Evolutionary conservation across 2,113 vertebrate species (phyloP), one percentile per base, ranked within the genome.

Genomic region (Sigmodon hispidus): DNA sequence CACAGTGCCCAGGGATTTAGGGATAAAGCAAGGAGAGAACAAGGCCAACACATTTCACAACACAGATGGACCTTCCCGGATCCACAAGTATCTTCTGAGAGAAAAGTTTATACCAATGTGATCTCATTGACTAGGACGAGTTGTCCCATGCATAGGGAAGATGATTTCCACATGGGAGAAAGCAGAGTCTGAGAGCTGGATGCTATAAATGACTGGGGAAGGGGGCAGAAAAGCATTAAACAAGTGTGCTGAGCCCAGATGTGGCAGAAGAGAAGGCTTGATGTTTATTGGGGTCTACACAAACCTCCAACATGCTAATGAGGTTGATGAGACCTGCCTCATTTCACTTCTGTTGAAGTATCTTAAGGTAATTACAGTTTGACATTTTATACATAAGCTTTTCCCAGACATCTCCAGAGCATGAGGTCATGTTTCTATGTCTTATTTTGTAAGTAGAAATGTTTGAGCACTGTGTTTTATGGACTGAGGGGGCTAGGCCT

Each of bases 11-110:
- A 48, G 61, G 48, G 59, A 75, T 31, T 88, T 91, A 59, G 57
- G 24, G 67, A 65, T 90, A 91, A 80, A 55, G 90, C 43, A 83
- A 57, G 63, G 91, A 81, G 80, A 80, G 16, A 89, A 72, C 10
- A 45, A 79, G 70, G 22, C 55, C 55, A 45, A 24, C 26, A 81
- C 34, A 21, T 48, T 87, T 87, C 40, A 52, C 26, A 59, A 59
- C n/a, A 36, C 65, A 69, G 84, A 89, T 4, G 52, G 24, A 34
- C 40, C 40, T 61, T 40, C 55, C 52, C 67, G 87, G 5, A 57
- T 34, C 76, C 52, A 90, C 29, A 77, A n/a, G 4, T 50, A 48
- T 70, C 36, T 83, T 22, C 55, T 1, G 3, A 67, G 52, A 76
- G 50, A 87, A 80, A 63, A 10, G 40, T 72, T 92, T 45, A 55